Evolutionary conservation across 2,888 invertebrate genomes (phyloP), one percentile per base, ranked within the genome.

Genomic region (Ligdia adustata): DNA sequence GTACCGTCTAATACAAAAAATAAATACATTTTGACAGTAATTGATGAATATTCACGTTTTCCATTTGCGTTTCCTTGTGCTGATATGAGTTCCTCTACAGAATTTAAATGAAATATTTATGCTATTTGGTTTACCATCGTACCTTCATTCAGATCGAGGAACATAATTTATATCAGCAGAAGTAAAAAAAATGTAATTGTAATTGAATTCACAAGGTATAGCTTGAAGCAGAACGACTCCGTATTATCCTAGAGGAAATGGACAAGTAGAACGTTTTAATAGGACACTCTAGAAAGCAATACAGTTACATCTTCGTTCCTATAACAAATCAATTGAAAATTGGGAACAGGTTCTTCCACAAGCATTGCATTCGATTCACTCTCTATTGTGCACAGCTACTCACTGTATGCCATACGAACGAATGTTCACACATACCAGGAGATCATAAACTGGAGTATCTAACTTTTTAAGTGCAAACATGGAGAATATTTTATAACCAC

Each of bases 41-140:
- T 62, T 2, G 54, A 60, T 45, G 56, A 58, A 32, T 50, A 52
- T 41, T 50, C 47, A 7, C 34, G 61, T 22, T 61, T 55, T 50
- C 42, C 52, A n/a, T 60, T 52, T 24, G 55, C 55, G 4, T 58
- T 28, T 39, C 40, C 54, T 16, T 47, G 50, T 9, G 13, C 20
- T 13, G 31, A 40, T 31, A 6, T 29, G 14, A 11, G 13, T 22
- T 15, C 33, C 3, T 13, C 7, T 4, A 41, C 41, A 32, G 13
- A 11, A 12, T 22, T 14, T 26, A 13, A 6, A 24, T 3, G 32
- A 31, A 3, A 24, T 38, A 38, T 32, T 38, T 11, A 11, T 15
- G 9, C 4, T 12, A 14, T 38, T 14, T 18, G 45, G 38, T 9
- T 26, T 27, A 4, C 38, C 45, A 38, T 3, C 3, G 13, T 37